Conservation (phyloP, 2,797 vertebrate species). For the Rousettus madagascariensis region DNA sequence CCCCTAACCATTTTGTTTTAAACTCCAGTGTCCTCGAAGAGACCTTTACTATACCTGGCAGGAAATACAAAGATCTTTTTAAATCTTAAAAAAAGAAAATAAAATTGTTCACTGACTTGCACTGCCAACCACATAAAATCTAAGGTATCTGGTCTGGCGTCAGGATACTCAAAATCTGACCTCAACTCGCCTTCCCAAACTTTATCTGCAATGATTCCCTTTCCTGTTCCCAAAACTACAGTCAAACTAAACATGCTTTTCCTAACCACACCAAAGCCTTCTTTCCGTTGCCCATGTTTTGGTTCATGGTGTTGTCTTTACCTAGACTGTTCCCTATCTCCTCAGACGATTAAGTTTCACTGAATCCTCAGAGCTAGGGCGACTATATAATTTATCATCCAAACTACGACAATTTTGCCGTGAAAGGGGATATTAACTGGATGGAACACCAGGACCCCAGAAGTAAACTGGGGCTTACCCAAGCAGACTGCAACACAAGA, state of each 20-base stretch:
- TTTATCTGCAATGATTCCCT: neutral
- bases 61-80: slow-evolving; percentile 8
- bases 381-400: neutral
- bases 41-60: neutral
- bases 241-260: neutral
- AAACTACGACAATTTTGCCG: neutral
- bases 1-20: slow-evolving; percentile 7
- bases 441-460: neutral
- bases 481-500: neutral
- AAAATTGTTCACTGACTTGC: neutral
- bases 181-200: neutral
- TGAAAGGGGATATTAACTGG: neutral
- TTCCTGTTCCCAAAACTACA: neutral
- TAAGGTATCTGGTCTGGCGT: neutral
- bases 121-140: neutral
- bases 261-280: neutral
- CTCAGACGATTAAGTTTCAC: neutral
- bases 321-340: neutral
- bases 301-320: neutral
- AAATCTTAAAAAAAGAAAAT: neutral
- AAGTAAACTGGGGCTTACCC: neutral
- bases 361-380: neutral
- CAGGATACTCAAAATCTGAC: neutral
- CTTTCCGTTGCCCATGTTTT: neutral
- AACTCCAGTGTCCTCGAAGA: neutral